Base-by-base conservation (phyloP, 2,113 vertebrate species). In the Nothocercus julius region DNA sequence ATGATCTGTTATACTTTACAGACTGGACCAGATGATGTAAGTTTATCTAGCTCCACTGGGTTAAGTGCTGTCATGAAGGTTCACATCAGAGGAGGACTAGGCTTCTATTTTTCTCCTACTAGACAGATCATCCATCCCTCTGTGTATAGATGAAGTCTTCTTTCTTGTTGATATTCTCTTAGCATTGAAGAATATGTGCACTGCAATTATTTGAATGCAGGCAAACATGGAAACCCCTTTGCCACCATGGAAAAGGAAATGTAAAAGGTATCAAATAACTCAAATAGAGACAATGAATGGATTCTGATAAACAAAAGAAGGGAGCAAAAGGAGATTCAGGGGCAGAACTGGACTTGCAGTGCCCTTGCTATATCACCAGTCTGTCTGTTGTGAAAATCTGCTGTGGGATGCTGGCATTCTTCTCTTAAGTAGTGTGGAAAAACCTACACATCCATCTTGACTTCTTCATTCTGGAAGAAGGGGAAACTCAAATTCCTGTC, bases 141-240 rank as follows among this genome's bases (percentile, higher is more conserved):
- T 85, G 3, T 42, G 14, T 67, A 25, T 38, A 49, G 28, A 81
- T 12, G 3, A 91, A 73, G 9, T 30, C 11, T 86, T 7, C 4
- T 69, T 25, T 80, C 9, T 45, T 90, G 42, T 67, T 51, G 3
- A 14, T 75, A 13, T 20, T 68, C 10, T 11, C 13, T 5, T 82
- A 25, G 7, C 17, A 45, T 1, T 87, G 28, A 87, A 49, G 10
- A 85, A 82, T 47, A 58, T n/a, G 28, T 30, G 62, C 74, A 30
- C 13, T 69, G 12, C 12, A 59, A 82, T 76, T 69, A 74, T 80
- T 63, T 87, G n/a, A 82, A 73, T 9, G 4, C 49, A 47, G 19
- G 7, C 54, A 7, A 12, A 42, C 0, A 3, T 6, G 17, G 36
- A 54, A 24, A 44, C 11, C 7, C 5, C 5, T 1, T 9, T 1